These are phyloP conservation scores for Bufotes viridis DNA, from an alignment of 2,797 vertebrate species.

Conservation along the genomic window DNA sequence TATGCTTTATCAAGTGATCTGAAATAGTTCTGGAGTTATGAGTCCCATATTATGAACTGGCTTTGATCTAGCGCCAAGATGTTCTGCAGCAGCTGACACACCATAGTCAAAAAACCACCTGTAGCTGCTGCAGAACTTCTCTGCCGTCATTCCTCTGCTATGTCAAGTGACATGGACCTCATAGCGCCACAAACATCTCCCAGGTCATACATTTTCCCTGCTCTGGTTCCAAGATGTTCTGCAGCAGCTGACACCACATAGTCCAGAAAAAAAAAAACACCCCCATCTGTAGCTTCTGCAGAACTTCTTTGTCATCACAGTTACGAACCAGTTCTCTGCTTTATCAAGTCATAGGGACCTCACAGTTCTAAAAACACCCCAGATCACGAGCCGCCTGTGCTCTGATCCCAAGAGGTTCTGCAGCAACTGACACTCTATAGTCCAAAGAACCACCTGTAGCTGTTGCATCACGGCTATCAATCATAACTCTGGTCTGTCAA, in stretches of 20 bases:
- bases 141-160: background rate
- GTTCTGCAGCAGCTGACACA: background rate
- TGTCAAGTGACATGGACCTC: too few relatives aligned
- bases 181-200: background rate
- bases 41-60: background rate
- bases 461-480: background rate
- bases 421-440: background rate
- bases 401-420: too few relatives aligned
- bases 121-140: conserved; percentile 8
- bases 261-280: background rate
- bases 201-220: background rate
- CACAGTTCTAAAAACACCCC: too few relatives aligned
- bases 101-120: background rate
- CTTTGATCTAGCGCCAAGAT: background rate
- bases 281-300: background rate
- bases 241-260: background rate
- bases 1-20: background rate
- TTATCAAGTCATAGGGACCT: too few relatives aligned
- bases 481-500: background rate
- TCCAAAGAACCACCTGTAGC: background rate
- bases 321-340: too few relatives aligned
- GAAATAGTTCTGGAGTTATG: too few relatives aligned
- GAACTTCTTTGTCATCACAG: background rate
- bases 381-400: too few relatives aligned
- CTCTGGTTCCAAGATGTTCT: background rate